Evolutionary conservation across 2,113 vertebrate genomes (phyloP), one percentile per base, ranked within the genome.

Genomic region (Anser brachyrhynchus): DNA sequence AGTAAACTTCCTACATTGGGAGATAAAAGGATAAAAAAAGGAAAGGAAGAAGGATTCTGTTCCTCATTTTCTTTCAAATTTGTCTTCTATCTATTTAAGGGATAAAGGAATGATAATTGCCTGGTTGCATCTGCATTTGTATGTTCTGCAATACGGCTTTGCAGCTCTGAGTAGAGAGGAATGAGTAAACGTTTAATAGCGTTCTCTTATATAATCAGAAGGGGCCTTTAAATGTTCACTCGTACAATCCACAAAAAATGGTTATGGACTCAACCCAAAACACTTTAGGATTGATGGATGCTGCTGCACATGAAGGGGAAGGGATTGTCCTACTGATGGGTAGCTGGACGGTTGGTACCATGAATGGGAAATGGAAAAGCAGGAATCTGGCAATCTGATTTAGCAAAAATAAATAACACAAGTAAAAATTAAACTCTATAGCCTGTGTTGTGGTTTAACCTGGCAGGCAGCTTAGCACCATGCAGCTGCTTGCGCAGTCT

Each of bases 1-100:
- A 98, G 97, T 97, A 97, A 97, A 98, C 96, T 97, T 98, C 97
- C 97, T 97, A 90, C 78, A 89, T 78, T 95, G 93, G 73, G 90
- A 97, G 97, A 97, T 97, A 97, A 98, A 98, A 96, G 94, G 94
- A 96, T 97, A 89, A 95, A 96, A 97, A 87, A 93, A 90, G 83
- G 96, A 97, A 97, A 95, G 62, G 83, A 88, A 89, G 89, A 97
- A 95, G 84, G 91, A 94, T 94, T 87, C 95, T 93, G 89, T 94
- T 96, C 90, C 87, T 98, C 25, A 2, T 97, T 97, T 97, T 95
- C 95, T 96, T 97, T 97, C 87, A 84, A 83, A 97, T 97, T 97
- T 97, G 94, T 97, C 94, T 93, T 97, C 88, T 95, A 84, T 96
- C 96, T 96, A 86, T 87, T 96, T 93, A 95, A 95, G 52, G 91